Percentiles rank a stretch among this genome's conserved stretches.
These are phyloP conservation scores for Drosophila suzukii DNA, from an alignment of 1,140 invertebrate genomes.

Conservation along the genomic window DNA sequence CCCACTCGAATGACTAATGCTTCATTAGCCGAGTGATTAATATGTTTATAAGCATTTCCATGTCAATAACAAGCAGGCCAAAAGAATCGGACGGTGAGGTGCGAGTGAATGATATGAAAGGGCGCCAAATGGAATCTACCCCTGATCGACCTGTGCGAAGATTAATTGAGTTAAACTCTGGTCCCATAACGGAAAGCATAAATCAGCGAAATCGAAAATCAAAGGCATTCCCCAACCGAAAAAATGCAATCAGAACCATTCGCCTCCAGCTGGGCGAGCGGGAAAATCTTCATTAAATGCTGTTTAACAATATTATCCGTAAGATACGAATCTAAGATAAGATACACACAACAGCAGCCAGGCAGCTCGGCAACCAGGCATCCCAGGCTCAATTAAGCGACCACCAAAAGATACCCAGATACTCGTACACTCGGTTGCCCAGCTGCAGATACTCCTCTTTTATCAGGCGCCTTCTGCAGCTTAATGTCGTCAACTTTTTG, in stretches of 20 bases:
- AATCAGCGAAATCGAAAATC: conserved; percentile 48
- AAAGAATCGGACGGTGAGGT: conserved; percentile 30
- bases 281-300: conserved; percentile 79
- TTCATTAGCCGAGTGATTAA: conserved; percentile 79
- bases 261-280: conserved; percentile 61
- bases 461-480: conserved; percentile 68
- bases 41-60: conserved; percentile 81
- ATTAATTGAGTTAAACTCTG: conserved; percentile 49
- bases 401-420: conserved; percentile 66
- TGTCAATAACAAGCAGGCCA: conserved; percentile 65
- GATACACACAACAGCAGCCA: conserved; percentile 51
- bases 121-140: conserved; percentile 58
- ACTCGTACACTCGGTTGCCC: conserved; percentile 2
- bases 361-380: conserved; percentile 5
- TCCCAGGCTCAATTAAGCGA: conserved; percentile 71
- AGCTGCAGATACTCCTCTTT: conserved; percentile 49
- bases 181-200: conserved; percentile 60
- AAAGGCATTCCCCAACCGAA: conserved; percentile 23
- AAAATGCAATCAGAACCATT: conserved; percentile 47
- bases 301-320: conserved; percentile 79
- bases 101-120: conserved; percentile 42
- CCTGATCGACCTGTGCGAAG: conserved; percentile 30
- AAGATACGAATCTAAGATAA: conserved; percentile 80
- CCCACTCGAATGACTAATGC: conserved; percentile 68
- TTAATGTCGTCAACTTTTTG: conserved; percentile 78